These are phyloP conservation scores for Nasonia vitripennis DNA, from an alignment of 1,140 invertebrate genomes.

Conservation along the genomic window DNA sequence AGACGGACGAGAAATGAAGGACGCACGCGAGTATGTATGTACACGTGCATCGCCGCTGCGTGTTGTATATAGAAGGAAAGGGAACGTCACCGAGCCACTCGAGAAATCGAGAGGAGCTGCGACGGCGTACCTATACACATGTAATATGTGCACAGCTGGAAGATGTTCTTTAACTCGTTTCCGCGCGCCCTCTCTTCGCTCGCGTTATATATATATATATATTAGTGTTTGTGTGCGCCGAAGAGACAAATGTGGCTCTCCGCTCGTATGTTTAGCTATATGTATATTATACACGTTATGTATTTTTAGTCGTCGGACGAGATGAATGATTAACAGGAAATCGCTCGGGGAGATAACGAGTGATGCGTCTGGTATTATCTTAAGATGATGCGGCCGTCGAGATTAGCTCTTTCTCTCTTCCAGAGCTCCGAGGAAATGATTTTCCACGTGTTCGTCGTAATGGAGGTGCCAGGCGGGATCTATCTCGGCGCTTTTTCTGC, in stretches of 20 bases:
- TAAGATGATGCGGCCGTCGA: not conserved
- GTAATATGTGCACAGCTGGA: slow-evolving; percentile 9
- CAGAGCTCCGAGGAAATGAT: not conserved
- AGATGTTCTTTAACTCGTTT: slow-evolving; percentile 11
- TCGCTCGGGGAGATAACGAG: not conserved
- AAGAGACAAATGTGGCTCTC: slow-evolving; percentile 2
- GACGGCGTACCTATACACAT: not conserved
- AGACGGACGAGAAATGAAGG: slow-evolving; percentile 41
- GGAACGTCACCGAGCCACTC: not conserved
- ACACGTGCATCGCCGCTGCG: too few species aligned
- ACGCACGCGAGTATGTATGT: not conserved
- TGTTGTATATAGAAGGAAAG: not conserved
- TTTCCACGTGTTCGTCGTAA: not conserved
- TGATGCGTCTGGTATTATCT: not conserved
- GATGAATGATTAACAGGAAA: slow-evolving; percentile 33
- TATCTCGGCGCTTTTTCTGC: not conserved
- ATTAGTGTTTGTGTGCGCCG: not conserved
- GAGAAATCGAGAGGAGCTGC: slow-evolving; percentile 24
- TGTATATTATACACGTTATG: not conserved
- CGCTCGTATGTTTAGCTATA: not conserved
- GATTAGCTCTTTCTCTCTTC: not conserved
- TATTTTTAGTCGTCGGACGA: not conserved
- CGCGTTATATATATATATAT: not conserved
- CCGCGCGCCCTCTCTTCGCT: not conserved
- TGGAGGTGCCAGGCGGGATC: not conserved